Percentiles rank a stretch among this genome's conserved stretches.
Evolutionary conservation across 1,140 invertebrate species (phyloP).

Genomic region (Neodiprion fabricii): DNA sequence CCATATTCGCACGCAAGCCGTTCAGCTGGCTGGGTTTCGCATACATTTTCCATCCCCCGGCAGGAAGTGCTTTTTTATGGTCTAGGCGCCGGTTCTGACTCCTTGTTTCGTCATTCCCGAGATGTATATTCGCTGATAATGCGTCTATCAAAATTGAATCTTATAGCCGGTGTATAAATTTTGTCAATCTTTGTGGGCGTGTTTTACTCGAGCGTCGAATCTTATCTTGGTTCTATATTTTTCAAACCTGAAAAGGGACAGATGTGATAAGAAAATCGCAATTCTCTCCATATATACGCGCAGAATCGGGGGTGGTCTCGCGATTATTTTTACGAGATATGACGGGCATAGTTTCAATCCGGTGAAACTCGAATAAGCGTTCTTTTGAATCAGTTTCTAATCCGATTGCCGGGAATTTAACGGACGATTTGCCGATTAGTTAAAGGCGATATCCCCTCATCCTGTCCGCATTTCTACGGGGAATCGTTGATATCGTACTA

Average conservation of each 20-base stretch:
- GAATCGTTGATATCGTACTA: not conserved
- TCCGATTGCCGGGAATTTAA: not conserved
- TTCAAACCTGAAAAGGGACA: not conserved
- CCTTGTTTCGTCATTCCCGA: not conserved
- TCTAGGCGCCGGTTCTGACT: not conserved
- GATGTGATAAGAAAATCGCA: not conserved
- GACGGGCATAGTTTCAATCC: not conserved
- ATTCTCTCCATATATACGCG: too few species aligned
- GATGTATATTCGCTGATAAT: not conserved
- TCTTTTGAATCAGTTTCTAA: not conserved
- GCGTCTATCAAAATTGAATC: not conserved
- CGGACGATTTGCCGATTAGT: not conserved
- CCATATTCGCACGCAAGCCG: too few species aligned
- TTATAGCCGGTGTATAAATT: not conserved
- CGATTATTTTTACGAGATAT: not conserved
- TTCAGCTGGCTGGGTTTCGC: too few species aligned
- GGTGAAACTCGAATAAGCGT: not conserved
- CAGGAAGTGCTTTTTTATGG: not conserved
- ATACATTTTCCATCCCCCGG: not conserved
- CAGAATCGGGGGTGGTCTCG: not conserved
- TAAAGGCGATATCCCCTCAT: not conserved
- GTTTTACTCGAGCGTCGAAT: not conserved
- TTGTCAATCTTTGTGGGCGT: not conserved
- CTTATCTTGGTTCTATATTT: slow-evolving; percentile 2
- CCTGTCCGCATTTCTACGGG: not conserved